A percentile compares a stretch with the other conserved stretches of the same genome.
phyloP scores from a whole-genome alignment of 2,113 vertebrate species.

The Cyanoramphus novaezelandiae region DNA sequence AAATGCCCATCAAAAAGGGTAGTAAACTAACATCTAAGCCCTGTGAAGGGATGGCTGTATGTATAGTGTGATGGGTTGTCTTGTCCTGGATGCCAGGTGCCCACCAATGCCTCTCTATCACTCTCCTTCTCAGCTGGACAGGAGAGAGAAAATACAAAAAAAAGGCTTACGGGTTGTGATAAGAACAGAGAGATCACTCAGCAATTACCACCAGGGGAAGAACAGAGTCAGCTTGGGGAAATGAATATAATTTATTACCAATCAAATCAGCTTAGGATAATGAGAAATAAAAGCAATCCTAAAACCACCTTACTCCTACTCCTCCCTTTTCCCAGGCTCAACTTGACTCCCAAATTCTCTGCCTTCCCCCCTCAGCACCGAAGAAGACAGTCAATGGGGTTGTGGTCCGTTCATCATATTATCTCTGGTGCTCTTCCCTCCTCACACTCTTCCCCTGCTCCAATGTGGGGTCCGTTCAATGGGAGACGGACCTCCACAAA shows the following conservation, averaged over 20 bases:
- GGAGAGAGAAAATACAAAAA: not conserved
- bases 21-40: not conserved
- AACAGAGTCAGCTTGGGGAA: not conserved
- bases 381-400: rapidly evolving
- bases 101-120: not conserved
- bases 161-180: rapidly evolving
- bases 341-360: not conserved
- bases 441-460: not conserved
- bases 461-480: rapidly evolving
- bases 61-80: not conserved
- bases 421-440: too few relatives aligned
- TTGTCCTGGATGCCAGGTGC: too few relatives aligned
- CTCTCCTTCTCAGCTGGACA: not conserved
- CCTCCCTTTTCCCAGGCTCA: not conserved
- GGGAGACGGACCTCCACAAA: rapidly evolving
- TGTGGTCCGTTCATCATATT: not conserved
- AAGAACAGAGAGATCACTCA: not conserved
- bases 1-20: not conserved
- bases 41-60: not conserved
- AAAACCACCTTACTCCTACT: not conserved
- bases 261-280: not conserved
- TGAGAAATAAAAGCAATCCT: not conserved
- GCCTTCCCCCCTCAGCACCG: rapidly evolving
- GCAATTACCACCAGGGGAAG: rapidly evolving
- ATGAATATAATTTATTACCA: not conserved